Percentiles rank a stretch among this genome's conserved stretches.
phyloP scores from a whole-genome alignment of 64 coral and sea anemone species.

The Actinia equina region DNA sequence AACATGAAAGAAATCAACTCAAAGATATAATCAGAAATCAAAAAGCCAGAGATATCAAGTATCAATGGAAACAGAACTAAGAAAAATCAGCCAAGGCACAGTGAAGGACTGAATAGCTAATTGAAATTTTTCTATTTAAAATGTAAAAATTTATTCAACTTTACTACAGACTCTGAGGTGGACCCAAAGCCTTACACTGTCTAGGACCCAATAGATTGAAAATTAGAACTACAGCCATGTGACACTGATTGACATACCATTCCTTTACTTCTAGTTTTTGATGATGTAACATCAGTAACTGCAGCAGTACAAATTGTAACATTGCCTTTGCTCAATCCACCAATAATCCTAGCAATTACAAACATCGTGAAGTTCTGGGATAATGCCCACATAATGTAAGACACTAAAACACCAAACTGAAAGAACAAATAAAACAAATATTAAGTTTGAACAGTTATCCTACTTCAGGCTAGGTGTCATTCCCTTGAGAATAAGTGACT shows the following conservation, averaged over 20 bases:
- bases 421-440: neutral
- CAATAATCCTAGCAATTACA: slow-evolving; percentile 88
- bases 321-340: slow-evolving; percentile 93
- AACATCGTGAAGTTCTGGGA: slow-evolving; percentile 95
- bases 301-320: slow-evolving; percentile 90
- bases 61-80: neutral
- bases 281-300: slow-evolving; percentile 79
- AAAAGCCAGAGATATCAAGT: too few species aligned
- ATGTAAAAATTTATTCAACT: too few species aligned
- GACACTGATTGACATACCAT: slow-evolving; percentile 60
- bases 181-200: too few species aligned
- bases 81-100: neutral
- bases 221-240: neutral
- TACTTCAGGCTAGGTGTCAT: too few species aligned
- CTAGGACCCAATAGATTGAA: too few species aligned
- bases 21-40: too few species aligned
- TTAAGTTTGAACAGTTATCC: too few species aligned
- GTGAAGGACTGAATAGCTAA: too few species aligned
- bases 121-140: too few species aligned
- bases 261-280: slow-evolving; percentile 86
- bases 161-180: too few species aligned
- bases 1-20: too few species aligned
- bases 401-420: slow-evolving; percentile 80
- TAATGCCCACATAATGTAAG: slow-evolving; percentile 77
- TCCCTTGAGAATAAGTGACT: too few species aligned